phyloP scores from a whole-genome alignment of 2,113 vertebrate genomes.

The Cryptoleucopteryx plumbea region DNA sequence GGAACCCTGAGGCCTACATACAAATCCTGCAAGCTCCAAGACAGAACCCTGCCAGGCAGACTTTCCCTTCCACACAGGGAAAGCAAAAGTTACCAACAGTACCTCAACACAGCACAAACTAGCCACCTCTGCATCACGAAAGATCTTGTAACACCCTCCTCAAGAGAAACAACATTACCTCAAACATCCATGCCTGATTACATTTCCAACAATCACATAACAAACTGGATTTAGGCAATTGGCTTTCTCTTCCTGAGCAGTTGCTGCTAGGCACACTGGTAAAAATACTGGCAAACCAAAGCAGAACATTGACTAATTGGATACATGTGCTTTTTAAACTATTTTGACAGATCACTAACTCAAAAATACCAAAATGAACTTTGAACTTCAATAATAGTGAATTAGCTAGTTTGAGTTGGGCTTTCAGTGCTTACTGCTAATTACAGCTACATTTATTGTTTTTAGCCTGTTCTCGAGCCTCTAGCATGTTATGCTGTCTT shows the following conservation, averaged over 20 bases:
- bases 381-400: background rate
- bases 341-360: background rate
- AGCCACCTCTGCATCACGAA: background rate
- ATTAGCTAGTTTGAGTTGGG: background rate
- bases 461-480: background rate
- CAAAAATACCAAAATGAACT: background rate
- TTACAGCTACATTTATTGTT: background rate
- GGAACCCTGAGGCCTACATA: background rate
- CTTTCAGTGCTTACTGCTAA: background rate
- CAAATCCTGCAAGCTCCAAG: background rate
- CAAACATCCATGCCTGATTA: background rate
- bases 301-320: background rate
- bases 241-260: background rate
- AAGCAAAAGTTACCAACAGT: background rate
- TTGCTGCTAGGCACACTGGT: background rate
- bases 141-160: background rate
- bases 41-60: background rate
- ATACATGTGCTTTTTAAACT: background rate
- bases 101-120: background rate
- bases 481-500: fast-evolving
- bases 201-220: background rate
- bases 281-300: background rate
- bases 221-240: background rate
- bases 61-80: background rate
- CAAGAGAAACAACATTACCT: background rate